phyloP scores from a whole-genome alignment of 1,140 invertebrate genomes.

The Cotesia typhae region DNA sequence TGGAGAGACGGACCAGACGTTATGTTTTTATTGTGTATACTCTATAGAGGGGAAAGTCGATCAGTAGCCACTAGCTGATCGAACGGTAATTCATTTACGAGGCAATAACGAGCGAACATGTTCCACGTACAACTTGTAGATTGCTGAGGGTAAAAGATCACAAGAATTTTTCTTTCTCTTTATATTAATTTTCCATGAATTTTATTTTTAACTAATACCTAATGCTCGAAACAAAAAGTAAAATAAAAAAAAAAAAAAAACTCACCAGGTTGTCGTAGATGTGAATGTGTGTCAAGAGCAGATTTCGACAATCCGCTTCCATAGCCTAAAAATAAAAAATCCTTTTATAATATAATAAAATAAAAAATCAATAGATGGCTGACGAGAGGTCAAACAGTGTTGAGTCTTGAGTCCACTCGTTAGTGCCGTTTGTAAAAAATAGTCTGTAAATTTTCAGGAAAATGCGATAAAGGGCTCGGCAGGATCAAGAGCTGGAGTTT shows the following conservation, averaged over 20 bases:
- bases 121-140: conserved; percentile 42
- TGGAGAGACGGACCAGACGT: conserved; percentile 48
- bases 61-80: conserved; percentile 55
- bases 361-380: conserved; percentile 21
- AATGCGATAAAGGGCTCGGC: conserved; percentile 12
- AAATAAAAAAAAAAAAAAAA: conserved; percentile 24
- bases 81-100: conserved; percentile 66
- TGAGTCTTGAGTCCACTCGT: conserved; percentile 11
- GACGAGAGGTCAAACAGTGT: conserved; percentile 38
- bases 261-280: conserved; percentile 85
- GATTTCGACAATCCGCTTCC: conserved; percentile 81
- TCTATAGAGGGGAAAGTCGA: conserved; percentile 33
- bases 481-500: conserved; percentile 42
- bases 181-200: background rate
- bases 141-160: background rate
- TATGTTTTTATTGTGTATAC: conserved; percentile 50
- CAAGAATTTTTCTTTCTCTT: background rate
- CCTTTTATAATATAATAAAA: conserved; percentile 19
- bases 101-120: conserved; percentile 61
- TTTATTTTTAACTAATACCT: background rate
- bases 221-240: background rate
- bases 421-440: conserved; percentile 16
- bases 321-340: conserved; percentile 73
- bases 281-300: conserved; percentile 82
- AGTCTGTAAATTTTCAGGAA: conserved; percentile 6